Evolutionary conservation across 2,113 vertebrate species (phyloP), one percentile per base, ranked within the genome.

Genomic region (Noctilio leporinus): DNA sequence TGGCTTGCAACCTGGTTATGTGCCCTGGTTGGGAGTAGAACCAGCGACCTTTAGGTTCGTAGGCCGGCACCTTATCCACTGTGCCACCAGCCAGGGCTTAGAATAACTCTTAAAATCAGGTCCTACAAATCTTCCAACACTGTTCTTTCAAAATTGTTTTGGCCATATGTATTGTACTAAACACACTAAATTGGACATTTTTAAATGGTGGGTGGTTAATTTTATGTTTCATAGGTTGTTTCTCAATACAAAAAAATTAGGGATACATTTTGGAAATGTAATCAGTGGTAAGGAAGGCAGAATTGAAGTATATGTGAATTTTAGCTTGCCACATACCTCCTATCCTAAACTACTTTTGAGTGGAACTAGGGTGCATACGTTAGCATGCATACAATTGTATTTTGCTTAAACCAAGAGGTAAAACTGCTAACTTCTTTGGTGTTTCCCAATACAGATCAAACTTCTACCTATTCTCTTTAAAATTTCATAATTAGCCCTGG

Each of bases 351-450:
- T 62, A 40, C 16, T 87, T 12, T 9, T 14, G 30, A 15, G 59
- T 59, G 0, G 24, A 64, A 62, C 9, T 43, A 22, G 33, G 28
- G 49, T 55, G n/a, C 17, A 49, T 78, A 51, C 9, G 12, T 69
- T 38, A 89, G 81, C 11, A 24, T 43, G 59, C 4, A 62, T 62
- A 19, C 35, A 77, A 7, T 3, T 49, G 57, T 40, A 22, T 30
- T 65, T 78, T 81, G 24, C 43, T 72, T 86, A 86, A 94, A 8
- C 81, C 80, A 92, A 81, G 85, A 86, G 19, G 55, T 62, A 87
- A 87, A 83, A 78, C 51, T 73, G 92, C 78, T 96, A 94, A 96
- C 86, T 92, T 73, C 86, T 96, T 95, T 89, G 15, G 80, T 94
- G 69, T 89, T 93, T 95, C 0, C 82, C 70, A 65, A 75, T 89